Conservation (phyloP, 1,140 invertebrate genomes). For the Rhopalosiphum maidis region DNA sequence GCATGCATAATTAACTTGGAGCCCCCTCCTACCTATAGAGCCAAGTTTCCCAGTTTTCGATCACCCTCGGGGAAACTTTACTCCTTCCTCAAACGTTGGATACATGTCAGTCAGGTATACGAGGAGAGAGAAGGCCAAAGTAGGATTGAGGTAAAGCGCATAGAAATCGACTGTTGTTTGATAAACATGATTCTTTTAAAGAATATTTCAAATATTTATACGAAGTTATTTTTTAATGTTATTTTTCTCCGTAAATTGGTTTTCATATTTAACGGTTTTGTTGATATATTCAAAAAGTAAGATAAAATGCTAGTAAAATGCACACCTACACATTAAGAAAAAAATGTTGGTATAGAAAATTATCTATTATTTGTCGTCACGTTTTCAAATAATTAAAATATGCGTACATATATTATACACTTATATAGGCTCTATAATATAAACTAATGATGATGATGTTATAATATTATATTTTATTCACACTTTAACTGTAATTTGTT, state of each 20-base stretch:
- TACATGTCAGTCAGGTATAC: constrained; percentile 37
- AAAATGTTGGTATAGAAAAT: neutral
- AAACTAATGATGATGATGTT: neutral
- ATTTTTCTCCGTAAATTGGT: neutral
- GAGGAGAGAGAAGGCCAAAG: neutral
- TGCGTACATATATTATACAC: neutral
- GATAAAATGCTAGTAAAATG: neutral
- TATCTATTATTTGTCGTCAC: neutral
- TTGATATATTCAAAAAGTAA: neutral
- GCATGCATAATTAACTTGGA: constrained; percentile 54
- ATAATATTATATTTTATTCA: neutral
- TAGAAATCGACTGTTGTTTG: neutral
- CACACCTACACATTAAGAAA: neutral
- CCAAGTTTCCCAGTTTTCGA: constrained; percentile 10
- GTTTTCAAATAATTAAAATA: neutral
- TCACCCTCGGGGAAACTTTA: constrained; percentile 42
- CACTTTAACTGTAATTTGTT: neutral
- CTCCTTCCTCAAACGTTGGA: neutral
- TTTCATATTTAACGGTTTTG: neutral
- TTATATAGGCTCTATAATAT: neutral
- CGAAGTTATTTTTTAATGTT: neutral
- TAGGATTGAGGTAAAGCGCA: neutral
- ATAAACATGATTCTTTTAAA: neutral
- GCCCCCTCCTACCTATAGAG: neutral
- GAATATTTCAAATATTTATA: neutral